A percentile compares a stretch with the other conserved stretches of the same genome.
These are phyloP conservation scores for Tetranychus truncatus DNA, from an alignment of 2,888 invertebrate species.

Conservation along the genomic window DNA sequence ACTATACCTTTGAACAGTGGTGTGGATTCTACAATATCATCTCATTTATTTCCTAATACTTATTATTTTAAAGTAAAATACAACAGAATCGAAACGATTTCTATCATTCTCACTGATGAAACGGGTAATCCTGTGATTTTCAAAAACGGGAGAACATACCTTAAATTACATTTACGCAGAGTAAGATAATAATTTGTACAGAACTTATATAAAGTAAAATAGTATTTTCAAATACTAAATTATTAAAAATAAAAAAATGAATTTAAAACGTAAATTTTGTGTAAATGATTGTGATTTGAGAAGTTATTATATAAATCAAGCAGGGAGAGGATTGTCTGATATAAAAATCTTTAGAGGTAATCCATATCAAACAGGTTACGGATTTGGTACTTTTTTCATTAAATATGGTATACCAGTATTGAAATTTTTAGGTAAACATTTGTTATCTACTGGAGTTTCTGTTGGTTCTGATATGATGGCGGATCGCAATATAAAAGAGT, in stretches of 20 bases:
- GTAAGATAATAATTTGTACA: too few relatives aligned
- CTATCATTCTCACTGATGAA: background rate
- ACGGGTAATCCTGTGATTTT: background rate
- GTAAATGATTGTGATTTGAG: background rate
- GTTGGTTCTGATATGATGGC: background rate
- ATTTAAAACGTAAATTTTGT: background rate
- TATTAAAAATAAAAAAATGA: background rate
- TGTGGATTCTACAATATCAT: background rate
- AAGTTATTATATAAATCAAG: background rate
- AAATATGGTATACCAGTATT: background rate
- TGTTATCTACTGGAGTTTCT: background rate
- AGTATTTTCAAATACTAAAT: background rate
- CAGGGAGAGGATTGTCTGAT: background rate
- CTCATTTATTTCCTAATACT: background rate
- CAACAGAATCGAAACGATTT: background rate
- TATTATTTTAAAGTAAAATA: background rate
- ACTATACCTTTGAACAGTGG: background rate
- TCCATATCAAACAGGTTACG: background rate
- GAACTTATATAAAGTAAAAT: background rate
- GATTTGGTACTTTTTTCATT: background rate
- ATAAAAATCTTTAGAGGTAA: background rate
- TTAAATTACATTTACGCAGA: background rate
- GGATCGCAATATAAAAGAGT: background rate
- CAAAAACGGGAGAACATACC: background rate
- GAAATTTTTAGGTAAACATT: conserved; percentile 2